These are phyloP conservation scores for Menura novaehollandiae DNA, from an alignment of 2,113 vertebrate genomes.

Conservation along the genomic window DNA sequence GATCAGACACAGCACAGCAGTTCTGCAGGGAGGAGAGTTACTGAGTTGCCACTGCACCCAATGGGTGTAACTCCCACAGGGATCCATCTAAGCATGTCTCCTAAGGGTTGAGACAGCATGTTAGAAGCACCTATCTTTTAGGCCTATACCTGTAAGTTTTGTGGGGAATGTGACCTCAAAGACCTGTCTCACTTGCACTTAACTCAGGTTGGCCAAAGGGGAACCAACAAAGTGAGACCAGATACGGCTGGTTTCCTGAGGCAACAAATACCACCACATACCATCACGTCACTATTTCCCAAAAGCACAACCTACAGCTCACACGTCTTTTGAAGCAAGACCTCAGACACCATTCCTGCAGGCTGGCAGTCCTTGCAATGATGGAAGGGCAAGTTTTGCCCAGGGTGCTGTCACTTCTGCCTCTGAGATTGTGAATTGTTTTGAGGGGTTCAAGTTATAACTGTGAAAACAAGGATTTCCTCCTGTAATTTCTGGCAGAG, in stretches of 20 bases:
- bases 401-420: not conserved
- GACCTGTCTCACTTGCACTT: not conserved
- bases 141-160: not conserved
- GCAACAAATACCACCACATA: not conserved
- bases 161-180: not conserved
- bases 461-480: not conserved
- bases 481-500: not conserved
- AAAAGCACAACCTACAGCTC: not conserved
- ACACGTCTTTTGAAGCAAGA: not conserved
- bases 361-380: not conserved
- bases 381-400: not conserved
- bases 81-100: not conserved
- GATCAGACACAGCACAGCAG: fast-evolving
- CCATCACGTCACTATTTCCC: not conserved
- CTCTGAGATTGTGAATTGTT: not conserved
- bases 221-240: not conserved
- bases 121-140: not conserved
- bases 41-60: not conserved
- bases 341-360: not conserved
- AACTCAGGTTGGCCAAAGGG: not conserved
- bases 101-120: not conserved
- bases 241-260: not conserved
- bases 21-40: not conserved
- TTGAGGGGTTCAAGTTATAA: not conserved
- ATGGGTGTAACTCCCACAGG: not conserved